Base-by-base conservation (phyloP, 2,888 invertebrate species). In the Aphidius colemani region DNA sequence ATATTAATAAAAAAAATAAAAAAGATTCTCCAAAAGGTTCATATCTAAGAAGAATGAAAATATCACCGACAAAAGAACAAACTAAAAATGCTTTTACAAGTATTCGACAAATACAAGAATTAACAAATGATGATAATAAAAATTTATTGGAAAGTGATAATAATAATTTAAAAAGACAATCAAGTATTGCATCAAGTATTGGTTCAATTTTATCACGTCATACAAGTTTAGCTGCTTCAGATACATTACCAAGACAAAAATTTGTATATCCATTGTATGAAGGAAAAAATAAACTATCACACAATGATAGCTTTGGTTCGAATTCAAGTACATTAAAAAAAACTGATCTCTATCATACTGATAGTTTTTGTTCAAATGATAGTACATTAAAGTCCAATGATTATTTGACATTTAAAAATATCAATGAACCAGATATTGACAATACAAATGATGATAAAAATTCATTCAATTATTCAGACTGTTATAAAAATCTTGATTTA, bases 31-130 rank as follows among this genome's bases (percentile, higher is more conserved):
- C 76, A 6, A 64, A 74, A 7, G 74, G 76, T 46, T 77, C 76
- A n/a, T 79, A 80, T 64, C 64, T 81, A 43, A 71, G 81, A 60
- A 74, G 81, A 30, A 79, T 80, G n/a, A 81, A 81, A 61, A 81
- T 82, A 63, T 82, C 82, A 0, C 80, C 82, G 3, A 80, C 81
- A 9, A 80, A 82, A 53, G 82, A 81, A 59, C 74, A 77, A 30
- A 71, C 75, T 7, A 80, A 74, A 66, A 77, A 69, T 56, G 80
- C 79, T 6, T 81, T 81, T 53, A 72, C 5, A 30, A 30, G 30
- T 30, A 30, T 30, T 30, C 30, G 0, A 30, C 30, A 71, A 1
- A 68, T 65, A 9, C 74, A 73, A 10, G 67, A 55, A 49, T 64
- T 48, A 61, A 63, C 11, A 66, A 66, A 57, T 59, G 67, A 57